These are phyloP conservation scores for Gymnocheta viridis DNA, from an alignment of 2,888 invertebrate species.

Conservation along the genomic window DNA sequence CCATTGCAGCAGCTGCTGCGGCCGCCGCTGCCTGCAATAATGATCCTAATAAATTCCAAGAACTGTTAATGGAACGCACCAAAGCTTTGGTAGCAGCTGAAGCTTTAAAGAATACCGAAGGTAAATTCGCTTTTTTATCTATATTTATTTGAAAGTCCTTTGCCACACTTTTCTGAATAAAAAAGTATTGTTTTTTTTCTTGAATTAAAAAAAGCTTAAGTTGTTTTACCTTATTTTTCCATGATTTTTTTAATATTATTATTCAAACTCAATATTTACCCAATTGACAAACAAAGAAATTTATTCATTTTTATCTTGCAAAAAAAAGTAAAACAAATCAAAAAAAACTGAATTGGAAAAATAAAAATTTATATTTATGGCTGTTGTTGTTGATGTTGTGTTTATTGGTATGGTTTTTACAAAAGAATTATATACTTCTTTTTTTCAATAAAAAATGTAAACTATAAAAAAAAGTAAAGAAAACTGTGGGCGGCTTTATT, in stretches of 20 bases:
- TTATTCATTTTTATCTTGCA: conserved; percentile 63
- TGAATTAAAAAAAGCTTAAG: conserved; percentile 6
- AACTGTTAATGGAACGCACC: conserved; percentile 89
- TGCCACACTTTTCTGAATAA: conserved; percentile 32
- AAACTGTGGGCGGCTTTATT: conserved; percentile 59
- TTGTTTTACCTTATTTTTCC: conserved; percentile 5
- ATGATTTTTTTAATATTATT: conserved; percentile 22
- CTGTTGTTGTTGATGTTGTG: conserved; percentile 70
- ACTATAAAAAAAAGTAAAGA: conserved; percentile 23
- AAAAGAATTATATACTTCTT: conserved; percentile 45
- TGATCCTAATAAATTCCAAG: conserved; percentile 86
- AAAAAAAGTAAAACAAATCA: conserved; percentile 13
- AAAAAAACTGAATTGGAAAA: conserved; percentile 53
- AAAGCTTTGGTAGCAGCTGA: conserved; percentile 85
- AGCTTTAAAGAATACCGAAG: conserved; percentile 81
- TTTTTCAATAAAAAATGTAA: conserved; percentile 36
- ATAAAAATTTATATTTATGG: conserved; percentile 61
- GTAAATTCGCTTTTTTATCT: conserved; percentile 60
- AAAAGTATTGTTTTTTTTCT: conserved; percentile 25
- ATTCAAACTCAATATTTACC: conserved; percentile 59
- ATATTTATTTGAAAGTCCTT: conserved; percentile 11
- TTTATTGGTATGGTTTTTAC: conserved; percentile 68
- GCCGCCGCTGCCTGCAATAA: conserved; percentile 85
- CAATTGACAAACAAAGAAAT: conserved; percentile 67
- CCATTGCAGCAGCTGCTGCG: conserved; percentile 84